Conservation (phyloP, 2,797 vertebrate genomes). For the Mus spretus region DNA sequence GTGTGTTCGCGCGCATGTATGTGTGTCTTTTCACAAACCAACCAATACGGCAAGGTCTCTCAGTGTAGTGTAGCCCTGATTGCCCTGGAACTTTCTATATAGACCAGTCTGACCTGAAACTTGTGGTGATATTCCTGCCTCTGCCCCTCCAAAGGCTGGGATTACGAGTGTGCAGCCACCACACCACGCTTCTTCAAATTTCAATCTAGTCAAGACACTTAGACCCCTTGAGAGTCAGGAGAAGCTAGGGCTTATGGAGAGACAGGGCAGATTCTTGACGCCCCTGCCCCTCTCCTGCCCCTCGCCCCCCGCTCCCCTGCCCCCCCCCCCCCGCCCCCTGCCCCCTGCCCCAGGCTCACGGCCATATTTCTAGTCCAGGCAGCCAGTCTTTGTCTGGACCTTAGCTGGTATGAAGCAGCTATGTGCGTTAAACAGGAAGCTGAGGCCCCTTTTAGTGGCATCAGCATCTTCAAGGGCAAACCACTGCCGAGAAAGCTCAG, state of each 20-base stretch:
- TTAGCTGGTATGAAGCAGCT: not conserved
- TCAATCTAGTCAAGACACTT: not conserved
- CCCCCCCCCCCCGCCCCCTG: too few relatives aligned
- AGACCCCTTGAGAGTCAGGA: not conserved
- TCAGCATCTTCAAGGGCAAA: not conserved
- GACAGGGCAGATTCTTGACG: not conserved
- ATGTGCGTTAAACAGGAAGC: not conserved
- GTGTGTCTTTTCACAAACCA: not conserved
- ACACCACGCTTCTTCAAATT: not conserved
- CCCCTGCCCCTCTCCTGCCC: too few relatives aligned
- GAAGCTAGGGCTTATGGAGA: not conserved
- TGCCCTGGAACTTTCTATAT: not conserved
- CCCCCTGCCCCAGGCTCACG: too few relatives aligned
- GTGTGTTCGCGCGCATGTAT: too few relatives aligned
- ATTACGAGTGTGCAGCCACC: not conserved
- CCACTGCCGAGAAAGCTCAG: not conserved
- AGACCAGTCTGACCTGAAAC: not conserved
- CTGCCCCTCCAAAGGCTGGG: not conserved
- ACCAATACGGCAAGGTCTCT: not conserved
- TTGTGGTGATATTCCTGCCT: not conserved
- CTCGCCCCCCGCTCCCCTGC: too few relatives aligned
- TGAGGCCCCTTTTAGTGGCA: not conserved
- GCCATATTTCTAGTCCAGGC: not conserved
- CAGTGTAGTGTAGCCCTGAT: not conserved
- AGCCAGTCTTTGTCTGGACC: not conserved